Evolutionary conservation across 2,797 vertebrate genomes (phyloP).

Genomic region (Leptodactylus fallax): DNA sequence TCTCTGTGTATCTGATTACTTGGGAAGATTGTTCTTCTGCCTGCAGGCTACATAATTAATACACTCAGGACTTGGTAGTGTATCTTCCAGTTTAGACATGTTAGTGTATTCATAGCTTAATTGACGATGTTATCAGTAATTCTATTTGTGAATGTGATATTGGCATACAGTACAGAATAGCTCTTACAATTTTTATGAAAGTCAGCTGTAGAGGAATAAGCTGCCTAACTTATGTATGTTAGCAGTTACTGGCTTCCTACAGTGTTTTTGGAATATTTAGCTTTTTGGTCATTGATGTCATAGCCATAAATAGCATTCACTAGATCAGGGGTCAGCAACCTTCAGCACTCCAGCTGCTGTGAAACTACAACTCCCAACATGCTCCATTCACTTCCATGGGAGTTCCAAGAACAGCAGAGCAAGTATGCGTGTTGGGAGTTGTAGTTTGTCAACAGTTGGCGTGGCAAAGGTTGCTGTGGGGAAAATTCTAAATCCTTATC

Average conservation of each 20-base stretch:
- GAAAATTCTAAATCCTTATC: no score
- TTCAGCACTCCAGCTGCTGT: no score
- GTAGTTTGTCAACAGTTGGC: no score
- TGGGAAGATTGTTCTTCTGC: background rate
- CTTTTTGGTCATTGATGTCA: background rate
- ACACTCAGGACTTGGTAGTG: background rate
- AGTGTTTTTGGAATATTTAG: background rate
- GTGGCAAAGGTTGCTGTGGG: no score
- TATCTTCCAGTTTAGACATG: conserved; percentile 16
- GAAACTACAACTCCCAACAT: no score
- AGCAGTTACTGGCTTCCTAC: background rate
- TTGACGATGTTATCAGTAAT: conserved; percentile 19
- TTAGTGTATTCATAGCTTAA: conserved; percentile 17
- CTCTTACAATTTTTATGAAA: conserved; percentile 23
- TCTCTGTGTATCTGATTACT: background rate
- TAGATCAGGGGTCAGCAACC: no score
- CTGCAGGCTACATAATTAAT: conserved; percentile 19
- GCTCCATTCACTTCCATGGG: no score
- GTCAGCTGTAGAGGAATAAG: background rate
- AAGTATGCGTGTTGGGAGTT: no score
- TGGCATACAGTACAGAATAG: background rate
- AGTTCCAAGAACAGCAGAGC: no score
- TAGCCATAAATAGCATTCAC: background rate
- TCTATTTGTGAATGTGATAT: conserved; percentile 19
- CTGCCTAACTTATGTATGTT: background rate